These are phyloP conservation scores for Alethe diademata DNA, from an alignment of 2,113 vertebrate species.

Conservation along the genomic window DNA sequence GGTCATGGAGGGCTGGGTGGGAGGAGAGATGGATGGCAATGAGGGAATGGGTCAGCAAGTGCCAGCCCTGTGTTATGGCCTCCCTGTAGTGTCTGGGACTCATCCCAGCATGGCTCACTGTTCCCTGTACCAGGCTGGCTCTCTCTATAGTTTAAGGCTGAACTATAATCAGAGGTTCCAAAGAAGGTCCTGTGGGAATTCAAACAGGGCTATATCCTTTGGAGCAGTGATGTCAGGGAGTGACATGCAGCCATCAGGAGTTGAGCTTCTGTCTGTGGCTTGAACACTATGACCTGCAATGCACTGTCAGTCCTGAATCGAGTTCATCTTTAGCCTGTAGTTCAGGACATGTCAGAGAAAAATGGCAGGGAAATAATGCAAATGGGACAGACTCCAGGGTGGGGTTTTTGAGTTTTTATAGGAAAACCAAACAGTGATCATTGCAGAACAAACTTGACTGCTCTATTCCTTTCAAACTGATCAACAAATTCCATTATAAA, in stretches of 20 bases:
- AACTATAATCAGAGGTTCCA: background rate
- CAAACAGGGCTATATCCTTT: background rate
- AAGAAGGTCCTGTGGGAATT: background rate
- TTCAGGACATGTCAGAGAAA: background rate
- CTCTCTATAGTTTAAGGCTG: background rate
- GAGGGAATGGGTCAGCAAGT: background rate
- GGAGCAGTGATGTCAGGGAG: background rate
- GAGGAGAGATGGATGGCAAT: background rate
- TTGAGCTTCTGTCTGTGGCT: background rate
- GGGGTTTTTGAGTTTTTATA: background rate
- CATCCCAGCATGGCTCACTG: background rate
- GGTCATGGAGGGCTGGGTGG: background rate
- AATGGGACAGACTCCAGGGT: background rate
- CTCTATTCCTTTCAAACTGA: background rate
- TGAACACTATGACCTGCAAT: background rate
- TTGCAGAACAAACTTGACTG: background rate
- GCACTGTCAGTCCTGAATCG: background rate
- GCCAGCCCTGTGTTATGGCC: background rate
- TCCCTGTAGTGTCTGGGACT: background rate
- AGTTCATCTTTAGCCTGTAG: background rate
- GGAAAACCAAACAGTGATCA: background rate
- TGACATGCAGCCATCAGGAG: background rate
- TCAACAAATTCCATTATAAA: background rate
- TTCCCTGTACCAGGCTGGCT: background rate
- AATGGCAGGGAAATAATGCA: background rate